phyloP scores from a whole-genome alignment of 2,113 vertebrate species.

The Neolamprologus toae region DNA sequence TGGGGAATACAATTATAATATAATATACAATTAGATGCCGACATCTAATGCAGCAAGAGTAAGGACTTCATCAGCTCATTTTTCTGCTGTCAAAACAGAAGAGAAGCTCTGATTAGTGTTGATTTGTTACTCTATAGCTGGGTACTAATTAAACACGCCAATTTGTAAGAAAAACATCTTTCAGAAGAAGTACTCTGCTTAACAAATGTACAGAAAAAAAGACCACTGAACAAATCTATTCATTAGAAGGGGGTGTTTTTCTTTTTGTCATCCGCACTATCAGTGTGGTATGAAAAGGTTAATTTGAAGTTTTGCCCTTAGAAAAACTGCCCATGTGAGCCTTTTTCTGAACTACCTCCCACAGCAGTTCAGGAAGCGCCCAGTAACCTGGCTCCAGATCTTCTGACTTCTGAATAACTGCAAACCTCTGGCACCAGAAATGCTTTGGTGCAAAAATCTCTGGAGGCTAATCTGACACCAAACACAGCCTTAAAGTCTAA shows the following conservation, averaged over 20 bases:
- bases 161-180: background rate
- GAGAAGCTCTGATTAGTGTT: background rate
- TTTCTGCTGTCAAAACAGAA: background rate
- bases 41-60: background rate
- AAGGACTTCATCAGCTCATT: background rate
- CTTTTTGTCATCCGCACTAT: background rate
- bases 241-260: background rate
- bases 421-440: background rate
- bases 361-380: background rate
- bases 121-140: background rate
- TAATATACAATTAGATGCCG: background rate
- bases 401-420: background rate
- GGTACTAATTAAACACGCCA: background rate
- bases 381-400: background rate
- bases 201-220: background rate
- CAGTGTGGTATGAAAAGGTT: background rate
- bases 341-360: background rate
- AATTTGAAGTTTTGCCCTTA: background rate
- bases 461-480: background rate
- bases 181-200: background rate
- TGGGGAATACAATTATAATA: background rate
- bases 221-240: background rate
- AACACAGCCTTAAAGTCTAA: background rate
- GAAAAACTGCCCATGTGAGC: background rate
- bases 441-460: background rate